Evolutionary conservation across 2,797 vertebrate species (phyloP), one percentile per base, ranked within the genome.

Genomic region (Tadarida brasiliensis): DNA sequence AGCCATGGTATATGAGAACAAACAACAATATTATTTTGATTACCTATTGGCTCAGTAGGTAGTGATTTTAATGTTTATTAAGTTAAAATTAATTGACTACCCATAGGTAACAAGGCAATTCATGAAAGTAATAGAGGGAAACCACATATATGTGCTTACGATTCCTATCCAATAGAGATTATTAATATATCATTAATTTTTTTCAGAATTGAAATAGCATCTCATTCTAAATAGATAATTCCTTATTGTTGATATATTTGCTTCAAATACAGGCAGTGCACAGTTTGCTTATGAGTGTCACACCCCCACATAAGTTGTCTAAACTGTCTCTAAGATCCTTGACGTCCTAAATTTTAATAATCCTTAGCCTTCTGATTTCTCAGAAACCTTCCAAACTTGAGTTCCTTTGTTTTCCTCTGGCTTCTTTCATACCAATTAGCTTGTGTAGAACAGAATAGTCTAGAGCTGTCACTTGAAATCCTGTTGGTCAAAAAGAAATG

Each of bases 1-100:
- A 89, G 14, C 71, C 39, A 16, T 47, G 11, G 39, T 30, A 49
- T 59, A 49, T 51, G 22, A 97, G 35, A 51, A 71, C 35, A 92
- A 78, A 17, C 28, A 49, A 33, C 39, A 44, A 10, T 91, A 11
- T 67, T 92, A 78, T 33, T 85, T 68, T 88, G 61, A 82, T 95
- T 68, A 39, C n/a, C 35, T 77, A 11, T 59, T 92, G 74, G 57
- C 33, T 87, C 35, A 67, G 19, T 44, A 82, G 30, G 24, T 54
- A 71, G 33, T 81, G 63, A 97, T 63, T 88, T 70, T 84, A n/a
- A 57, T 81, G 44, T 70, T 93, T n/a, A 39, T 49, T 94, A 87
- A 35, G 24, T 95, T 76, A 87, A 88, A 91, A 76, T 84, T 87
- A 91, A 95, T 89, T 90, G 11, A 80, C 26, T 89, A 86, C 9